These are phyloP conservation scores for Gnatocerus cornutus DNA, from an alignment of 2,888 invertebrate genomes.

Conservation along the genomic window DNA sequence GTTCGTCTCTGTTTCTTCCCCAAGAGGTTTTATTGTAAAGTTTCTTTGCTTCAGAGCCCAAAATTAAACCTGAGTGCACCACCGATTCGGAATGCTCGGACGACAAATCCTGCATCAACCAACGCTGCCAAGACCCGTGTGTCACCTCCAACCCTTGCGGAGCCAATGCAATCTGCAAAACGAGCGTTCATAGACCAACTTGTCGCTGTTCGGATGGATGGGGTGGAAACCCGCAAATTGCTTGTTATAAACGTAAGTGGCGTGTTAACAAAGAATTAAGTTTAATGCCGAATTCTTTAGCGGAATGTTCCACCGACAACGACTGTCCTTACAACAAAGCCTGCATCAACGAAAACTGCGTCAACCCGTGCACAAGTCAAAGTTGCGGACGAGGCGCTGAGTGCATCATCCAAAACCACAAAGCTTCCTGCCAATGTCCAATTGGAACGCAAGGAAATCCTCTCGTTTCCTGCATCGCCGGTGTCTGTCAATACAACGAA, in stretches of 20 bases:
- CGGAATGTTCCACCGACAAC: slow-evolving; percentile 85
- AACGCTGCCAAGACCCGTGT: slow-evolving; percentile 88
- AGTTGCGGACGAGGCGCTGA: slow-evolving; percentile 87
- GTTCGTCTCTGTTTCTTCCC: background rate
- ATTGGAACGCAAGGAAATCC: slow-evolving; percentile 90
- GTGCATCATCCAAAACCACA: slow-evolving; percentile 84
- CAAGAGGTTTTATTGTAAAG: no score
- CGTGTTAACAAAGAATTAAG: slow-evolving; percentile 50
- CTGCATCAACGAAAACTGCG: slow-evolving; percentile 86
- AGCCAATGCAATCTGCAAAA: slow-evolving; percentile 84
- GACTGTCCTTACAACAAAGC: slow-evolving; percentile 90
- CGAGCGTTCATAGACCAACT: slow-evolving; percentile 84
- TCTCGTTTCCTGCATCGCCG: slow-evolving; percentile 85
- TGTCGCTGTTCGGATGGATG: slow-evolving; percentile 90
- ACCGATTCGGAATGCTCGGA: slow-evolving; percentile 84
- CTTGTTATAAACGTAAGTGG: slow-evolving; percentile 92
- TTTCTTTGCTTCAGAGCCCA: slow-evolving; percentile 65
- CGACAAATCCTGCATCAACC: slow-evolving; percentile 86
- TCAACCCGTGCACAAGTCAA: slow-evolving; percentile 81
- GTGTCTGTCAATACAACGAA: slow-evolving; percentile 90
- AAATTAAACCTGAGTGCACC: slow-evolving; percentile 79
- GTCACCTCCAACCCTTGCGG: slow-evolving; percentile 85
- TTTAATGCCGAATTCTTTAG: slow-evolving; percentile 69
- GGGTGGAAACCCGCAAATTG: slow-evolving; percentile 89
- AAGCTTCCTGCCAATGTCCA: slow-evolving; percentile 88